A percentile compares a stretch with the other conserved stretches of the same genome.
Conservation (phyloP, 2,888 invertebrate genomes). For the Heliconius erato region DNA sequence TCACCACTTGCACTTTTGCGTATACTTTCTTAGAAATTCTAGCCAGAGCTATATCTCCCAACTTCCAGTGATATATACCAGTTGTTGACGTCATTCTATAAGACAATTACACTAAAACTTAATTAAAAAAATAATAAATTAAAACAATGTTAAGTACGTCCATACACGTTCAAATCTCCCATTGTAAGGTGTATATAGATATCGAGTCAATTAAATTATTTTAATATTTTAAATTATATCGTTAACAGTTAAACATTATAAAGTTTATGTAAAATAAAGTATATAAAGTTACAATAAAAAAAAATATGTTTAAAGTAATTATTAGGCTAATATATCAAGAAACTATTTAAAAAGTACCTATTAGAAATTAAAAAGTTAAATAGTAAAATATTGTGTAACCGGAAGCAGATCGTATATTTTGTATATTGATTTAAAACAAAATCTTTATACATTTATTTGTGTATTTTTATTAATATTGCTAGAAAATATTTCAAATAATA, state of each 20-base stretch:
- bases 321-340: neutral
- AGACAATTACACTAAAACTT: neutral
- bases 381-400: neutral
- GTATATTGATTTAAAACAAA: too few relatives aligned
- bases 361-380: neutral
- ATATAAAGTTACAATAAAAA: neutral
- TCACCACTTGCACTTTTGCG: slow-evolving; percentile 76
- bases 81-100: slow-evolving; percentile 37
- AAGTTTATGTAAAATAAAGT: neutral
- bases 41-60: slow-evolving; percentile 77
- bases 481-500: neutral
- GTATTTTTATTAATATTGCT: neutral
- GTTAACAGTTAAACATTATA: neutral
- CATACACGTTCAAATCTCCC: neutral
- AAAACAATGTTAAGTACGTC: neutral
- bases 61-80: slow-evolving; percentile 76
- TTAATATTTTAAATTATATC: neutral
- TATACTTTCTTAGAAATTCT: slow-evolving; percentile 75
- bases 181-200: too few relatives aligned
- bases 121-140: neutral
- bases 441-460: too few relatives aligned
- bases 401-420: neutral
- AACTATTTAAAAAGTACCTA: neutral
- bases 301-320: neutral
- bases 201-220: slow-evolving; percentile 14